phyloP scores from a whole-genome alignment of 2,888 invertebrate genomes.

The Cylindroiulus punctatus region DNA sequence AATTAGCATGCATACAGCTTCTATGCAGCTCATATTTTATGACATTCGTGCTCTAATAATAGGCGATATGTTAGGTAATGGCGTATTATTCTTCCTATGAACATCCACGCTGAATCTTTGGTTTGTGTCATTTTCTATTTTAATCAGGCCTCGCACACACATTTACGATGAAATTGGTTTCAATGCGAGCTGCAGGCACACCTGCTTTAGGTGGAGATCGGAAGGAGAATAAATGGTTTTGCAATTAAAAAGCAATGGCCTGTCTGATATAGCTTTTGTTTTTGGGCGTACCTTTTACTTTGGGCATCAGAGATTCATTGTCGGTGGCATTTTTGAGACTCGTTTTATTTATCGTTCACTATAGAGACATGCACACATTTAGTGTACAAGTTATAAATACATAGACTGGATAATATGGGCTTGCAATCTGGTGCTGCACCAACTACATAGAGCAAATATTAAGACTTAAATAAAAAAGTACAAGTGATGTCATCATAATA shows the following conservation, averaged over 20 bases:
- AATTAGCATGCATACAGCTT: slow-evolving; percentile 40
- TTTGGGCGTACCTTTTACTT: neutral
- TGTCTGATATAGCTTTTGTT: neutral
- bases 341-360: too few relatives aligned
- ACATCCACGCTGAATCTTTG: neutral
- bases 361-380: too few relatives aligned
- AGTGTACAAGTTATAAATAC: too few relatives aligned
- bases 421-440: too few relatives aligned
- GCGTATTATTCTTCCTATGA: neutral
- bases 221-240: slow-evolving; percentile 26
- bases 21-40: slow-evolving; percentile 9
- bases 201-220: slow-evolving; percentile 47
- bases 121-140: slow-evolving; percentile 29
- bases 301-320: neutral
- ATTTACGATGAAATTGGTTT: slow-evolving; percentile 7
- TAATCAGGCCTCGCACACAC: neutral
- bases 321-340: too few relatives aligned
- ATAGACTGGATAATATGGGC: too few relatives aligned
- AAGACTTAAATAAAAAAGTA: too few relatives aligned
- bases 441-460: too few relatives aligned
- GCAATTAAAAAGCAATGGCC: slow-evolving; percentile 18
- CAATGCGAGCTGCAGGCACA: neutral
- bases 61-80: slow-evolving; percentile 7
- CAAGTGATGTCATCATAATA: too few relatives aligned
- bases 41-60: neutral